Conservation (phyloP, 2,797 vertebrate species). For the Syndactyla subalaris region DNA sequence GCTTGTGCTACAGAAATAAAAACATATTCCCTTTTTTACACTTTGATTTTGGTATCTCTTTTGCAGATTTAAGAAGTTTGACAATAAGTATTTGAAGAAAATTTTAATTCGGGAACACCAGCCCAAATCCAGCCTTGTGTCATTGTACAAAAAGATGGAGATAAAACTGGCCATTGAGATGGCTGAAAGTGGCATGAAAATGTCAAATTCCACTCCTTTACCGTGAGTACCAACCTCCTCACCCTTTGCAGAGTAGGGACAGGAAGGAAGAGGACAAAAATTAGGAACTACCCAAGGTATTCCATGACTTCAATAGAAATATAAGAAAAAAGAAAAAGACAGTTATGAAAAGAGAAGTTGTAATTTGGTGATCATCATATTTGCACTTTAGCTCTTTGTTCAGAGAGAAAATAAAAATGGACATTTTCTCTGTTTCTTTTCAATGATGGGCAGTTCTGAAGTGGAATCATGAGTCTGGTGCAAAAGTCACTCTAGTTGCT, state of each 20-base stretch:
- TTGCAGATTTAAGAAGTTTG: constrained; percentile 92
- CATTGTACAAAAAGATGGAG: constrained; percentile 95
- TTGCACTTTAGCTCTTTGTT: not conserved
- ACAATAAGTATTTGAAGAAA: constrained; percentile 88
- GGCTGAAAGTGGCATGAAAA: constrained; percentile 85
- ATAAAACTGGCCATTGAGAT: constrained; percentile 93
- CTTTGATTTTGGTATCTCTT: not conserved
- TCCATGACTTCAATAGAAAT: not conserved
- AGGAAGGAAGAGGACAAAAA: not conserved
- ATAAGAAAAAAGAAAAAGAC: not conserved
- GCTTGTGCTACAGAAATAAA: not conserved
- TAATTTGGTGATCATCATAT: not conserved
- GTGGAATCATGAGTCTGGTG: not conserved
- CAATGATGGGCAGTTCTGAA: not conserved
- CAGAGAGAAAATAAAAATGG: not conserved
- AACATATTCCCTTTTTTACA: not conserved
- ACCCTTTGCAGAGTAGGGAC: not conserved
- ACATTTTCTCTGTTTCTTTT: not conserved
- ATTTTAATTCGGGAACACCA: constrained; percentile 87
- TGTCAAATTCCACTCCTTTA: constrained; percentile 74
- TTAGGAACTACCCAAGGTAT: not conserved
- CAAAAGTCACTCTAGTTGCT: not conserved
- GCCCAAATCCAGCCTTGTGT: constrained; percentile 91
- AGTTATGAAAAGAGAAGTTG: not conserved
- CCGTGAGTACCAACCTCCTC: constrained; percentile 77